Evolutionary conservation across 2,888 invertebrate genomes (phyloP).

Genomic region (Synanthedon myopaeformis): DNA sequence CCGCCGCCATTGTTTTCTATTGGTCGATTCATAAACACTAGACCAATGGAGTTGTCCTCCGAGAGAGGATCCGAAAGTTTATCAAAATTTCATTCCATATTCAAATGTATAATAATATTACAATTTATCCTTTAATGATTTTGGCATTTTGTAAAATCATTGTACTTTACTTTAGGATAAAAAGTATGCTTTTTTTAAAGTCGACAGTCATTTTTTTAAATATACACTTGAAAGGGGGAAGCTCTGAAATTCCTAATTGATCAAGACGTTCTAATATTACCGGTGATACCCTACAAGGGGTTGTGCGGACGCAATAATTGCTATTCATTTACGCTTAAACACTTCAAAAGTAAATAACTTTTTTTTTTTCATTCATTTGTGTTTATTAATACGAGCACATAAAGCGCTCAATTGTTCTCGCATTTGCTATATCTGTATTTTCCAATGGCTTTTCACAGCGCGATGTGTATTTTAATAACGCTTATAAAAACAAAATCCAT

Average conservation of each 20-base stretch:
- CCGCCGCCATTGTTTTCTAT: constrained; percentile 48
- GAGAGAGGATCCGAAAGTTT: neutral
- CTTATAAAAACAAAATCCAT: neutral
- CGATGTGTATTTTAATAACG: neutral
- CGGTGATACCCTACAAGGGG: too few species aligned
- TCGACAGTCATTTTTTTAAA: too few species aligned
- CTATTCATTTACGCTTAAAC: too few species aligned
- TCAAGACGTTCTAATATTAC: too few species aligned
- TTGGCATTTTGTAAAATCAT: neutral
- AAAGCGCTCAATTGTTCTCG: neutral
- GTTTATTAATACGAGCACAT: too few species aligned
- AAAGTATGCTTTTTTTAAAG: too few species aligned
- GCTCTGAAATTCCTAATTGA: too few species aligned
- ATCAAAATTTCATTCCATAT: neutral
- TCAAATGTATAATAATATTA: neutral
- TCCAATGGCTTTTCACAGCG: neutral
- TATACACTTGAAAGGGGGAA: too few species aligned
- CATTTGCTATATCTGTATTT: neutral
- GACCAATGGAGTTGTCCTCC: neutral
- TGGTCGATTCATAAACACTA: constrained; percentile 21
- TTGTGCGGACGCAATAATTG: too few species aligned
- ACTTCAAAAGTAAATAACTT: neutral
- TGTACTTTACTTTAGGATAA: too few species aligned
- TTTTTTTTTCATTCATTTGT: too few species aligned
- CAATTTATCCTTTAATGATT: neutral